These are phyloP conservation scores for Apogon hyalosoma DNA, from an alignment of 2,797 vertebrate genomes.

Conservation along the genomic window DNA sequence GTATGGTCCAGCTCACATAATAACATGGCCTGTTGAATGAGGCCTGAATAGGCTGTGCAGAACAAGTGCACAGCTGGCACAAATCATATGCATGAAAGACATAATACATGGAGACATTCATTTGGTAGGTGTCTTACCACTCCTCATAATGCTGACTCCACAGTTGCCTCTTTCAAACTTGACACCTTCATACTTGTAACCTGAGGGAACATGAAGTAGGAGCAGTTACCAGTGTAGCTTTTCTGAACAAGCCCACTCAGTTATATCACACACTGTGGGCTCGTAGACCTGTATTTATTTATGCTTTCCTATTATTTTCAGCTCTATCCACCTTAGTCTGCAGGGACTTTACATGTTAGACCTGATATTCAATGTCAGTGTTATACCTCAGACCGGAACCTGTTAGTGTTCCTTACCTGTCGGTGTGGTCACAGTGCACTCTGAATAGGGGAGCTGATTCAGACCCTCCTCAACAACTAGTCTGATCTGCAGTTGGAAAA, in stretches of 20 bases:
- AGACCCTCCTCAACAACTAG: constrained; percentile 96
- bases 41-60: constrained; percentile 24
- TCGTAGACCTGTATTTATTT: background rate
- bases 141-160: constrained; percentile 97
- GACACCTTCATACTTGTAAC: constrained; percentile 95
- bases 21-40: constrained; percentile 16
- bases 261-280: background rate
- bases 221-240: constrained; percentile 27
- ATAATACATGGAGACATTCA: constrained; percentile 18
- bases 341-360: background rate
- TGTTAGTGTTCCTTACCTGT: constrained; percentile 84
- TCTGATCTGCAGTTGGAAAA: constrained; percentile 86
- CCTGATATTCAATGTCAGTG: background rate
- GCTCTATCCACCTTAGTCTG: background rate
- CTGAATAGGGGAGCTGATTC: constrained; percentile 94
- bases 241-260: constrained; percentile 14
- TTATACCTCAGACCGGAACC: constrained; percentile 2
- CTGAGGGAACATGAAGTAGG: constrained; percentile 72
- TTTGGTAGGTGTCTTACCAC: constrained; percentile 84
- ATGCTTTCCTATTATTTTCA: background rate
- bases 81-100: constrained; percentile 22
- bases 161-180: constrained; percentile 96
- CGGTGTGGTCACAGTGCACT: constrained; percentile 94
- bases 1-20: constrained; percentile 1
- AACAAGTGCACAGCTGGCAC: constrained; percentile 13